Evolutionary conservation across 2,888 invertebrate species (phyloP), one percentile per base, ranked within the genome.

Genomic region (Andrena hattorfiana): DNA sequence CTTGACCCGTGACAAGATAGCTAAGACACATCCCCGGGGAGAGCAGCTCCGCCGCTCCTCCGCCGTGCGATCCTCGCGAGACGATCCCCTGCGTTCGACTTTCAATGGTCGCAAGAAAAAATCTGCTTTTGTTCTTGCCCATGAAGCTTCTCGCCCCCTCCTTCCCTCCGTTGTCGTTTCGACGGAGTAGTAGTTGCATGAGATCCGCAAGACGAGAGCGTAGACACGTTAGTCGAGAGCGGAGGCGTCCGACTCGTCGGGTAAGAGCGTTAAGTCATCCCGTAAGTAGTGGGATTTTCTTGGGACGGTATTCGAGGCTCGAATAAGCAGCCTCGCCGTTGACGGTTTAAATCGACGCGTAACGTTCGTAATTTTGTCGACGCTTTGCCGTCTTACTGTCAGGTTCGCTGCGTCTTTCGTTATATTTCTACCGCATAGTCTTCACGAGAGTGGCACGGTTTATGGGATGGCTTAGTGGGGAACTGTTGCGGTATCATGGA

Each of bases 111-210:
- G 77, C 82, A 72, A 83, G 80, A 81, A 83, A 82, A 83, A 69
- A 72, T 81, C 26, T 64, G 49, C 59, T 72, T 63, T 81, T 66
- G 83, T 81, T 66, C 83, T 83, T 81, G 76, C 68, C 20, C 76
- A 64, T 64, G 5, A 20, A 49, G 30, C 13, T 51, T 48, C 59
- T 30, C 26, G 4, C 20, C 8, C 48, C 4, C n/a, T 8, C 10
- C 6, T 32, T n/a, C 68, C 48, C 5, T 62, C 2, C 23, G 30
- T 13, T 20, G 1, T 2, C 0, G 54, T 62, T 3, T 49, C 16
- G 16, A 20, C 7, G 2, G 23, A 59, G 20, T 3, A 28, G n/a
- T 13, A 2, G 16, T 16, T 48, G 62, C 51, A 63, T 20, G 26
- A 62, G n/a, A 26, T 0, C 16, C n/a, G 8, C 5, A 6, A 51